Base-by-base conservation (phyloP, 2,797 vertebrate species). In the Miopithecus talapoin region DNA sequence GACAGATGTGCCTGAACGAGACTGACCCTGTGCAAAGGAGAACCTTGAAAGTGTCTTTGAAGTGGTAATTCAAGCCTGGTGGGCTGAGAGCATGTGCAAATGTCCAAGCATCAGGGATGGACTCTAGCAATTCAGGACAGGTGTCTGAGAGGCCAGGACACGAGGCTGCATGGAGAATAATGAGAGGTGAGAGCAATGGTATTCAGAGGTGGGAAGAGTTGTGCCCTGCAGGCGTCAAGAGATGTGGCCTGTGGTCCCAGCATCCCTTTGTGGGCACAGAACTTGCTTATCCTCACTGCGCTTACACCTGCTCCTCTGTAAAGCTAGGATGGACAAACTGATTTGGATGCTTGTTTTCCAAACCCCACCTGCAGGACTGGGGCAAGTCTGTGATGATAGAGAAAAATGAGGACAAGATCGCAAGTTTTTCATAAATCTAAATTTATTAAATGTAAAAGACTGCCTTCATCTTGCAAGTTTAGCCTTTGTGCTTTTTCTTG, bases 391-490 rank as follows among this genome's bases (percentile, higher is more conserved):
- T 50, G 80, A 89, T 57, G 84, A 50, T 10, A 95, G 87, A 95
- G 91, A 78, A 94, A 50, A 95, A 95, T 68, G 26, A 91, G 90
- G 81, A 91, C 96, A 96, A 93, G 94, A 88, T 79, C 33, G 80
- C 16, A 4, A 76, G 79, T 75, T 86, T 97, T 96, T 75, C 79
- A 91, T 78, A 76, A 79, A 61, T 76, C 96, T 97, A 89, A 83
- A 96, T 96, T 89, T 97, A 97, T 87, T 98, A 57, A 68, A 79
- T 21, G 13, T 53, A 88, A 85, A 92, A 57, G n/a, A 43, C 57
- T 83, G 24, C n/a, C 74, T 97, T 96, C 78, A 76, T 46, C 26
- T 78, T 8, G 8, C 72, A 92, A 53, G 61, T 70, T 53, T 87
- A 93, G 46, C 26, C 24, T 57, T 53, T 6, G 4, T 30, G n/a